Base-by-base conservation (phyloP, 2,113 vertebrate genomes). In the Phoenicopterus ruber region DNA sequence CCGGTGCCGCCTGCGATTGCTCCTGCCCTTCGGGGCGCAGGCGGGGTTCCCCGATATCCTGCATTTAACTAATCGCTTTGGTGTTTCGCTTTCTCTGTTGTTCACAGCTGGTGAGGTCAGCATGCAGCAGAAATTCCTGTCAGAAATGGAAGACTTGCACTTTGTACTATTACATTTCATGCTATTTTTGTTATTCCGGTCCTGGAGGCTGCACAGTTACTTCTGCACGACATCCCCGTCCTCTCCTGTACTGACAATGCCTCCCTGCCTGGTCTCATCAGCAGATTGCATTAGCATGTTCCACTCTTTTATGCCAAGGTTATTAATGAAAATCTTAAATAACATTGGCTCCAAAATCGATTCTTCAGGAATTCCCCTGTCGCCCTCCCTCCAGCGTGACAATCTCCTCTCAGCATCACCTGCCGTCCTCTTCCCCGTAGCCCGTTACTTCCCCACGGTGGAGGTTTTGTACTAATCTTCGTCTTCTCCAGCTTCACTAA, bases 301-400 rank as follows among this genome's bases (percentile, higher is more conserved):
- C 84, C 71, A 34, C 74, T 96, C 93, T 93, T 88, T 94, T 85
- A 91, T 85, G 90, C 78, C 94, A 80, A 91, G 94, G 93, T 96
- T 96, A 94, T 96, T 94, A 96, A 97, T 97, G 93, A 96, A 95
- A 96, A 93, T 94, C 92, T 96, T 96, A 97, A 94, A 86, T 94
- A 96, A 96, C 92, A 90, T 94, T 82, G 90, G 93, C 82, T 96
- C 70, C 66, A 76, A 52, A 87, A 96, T 96, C 74, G 58, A 96
- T 97, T 94, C 85, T 79, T 82, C 70, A 77, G 93, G 82, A 95
- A 96, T 97, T 96, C 93, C 96, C 90, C 66, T 57, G 81, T 25
- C 82, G 55, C 84, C 83, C 52, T 93, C 81, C 65, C 73, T 94
- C 77, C 65, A 85, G 92, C 82, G 17, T 76, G 61, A 93, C 78